These are phyloP conservation scores for Sakesphorus luctuosus DNA, from an alignment of 2,113 vertebrate species.

Conservation along the genomic window DNA sequence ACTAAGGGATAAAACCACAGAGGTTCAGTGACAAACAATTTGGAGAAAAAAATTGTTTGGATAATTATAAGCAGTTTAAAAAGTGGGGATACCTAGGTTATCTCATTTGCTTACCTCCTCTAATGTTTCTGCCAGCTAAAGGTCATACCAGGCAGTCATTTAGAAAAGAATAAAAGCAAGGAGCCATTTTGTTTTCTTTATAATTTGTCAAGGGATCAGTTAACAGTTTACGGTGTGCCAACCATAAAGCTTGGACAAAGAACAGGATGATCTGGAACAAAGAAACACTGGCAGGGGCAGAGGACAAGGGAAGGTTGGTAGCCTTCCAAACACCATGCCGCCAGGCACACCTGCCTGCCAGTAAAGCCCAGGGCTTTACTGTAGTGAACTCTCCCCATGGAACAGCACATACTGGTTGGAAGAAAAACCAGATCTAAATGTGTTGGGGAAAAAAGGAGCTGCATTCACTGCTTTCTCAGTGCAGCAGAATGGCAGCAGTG, in stretches of 20 bases:
- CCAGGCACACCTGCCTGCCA: background rate
- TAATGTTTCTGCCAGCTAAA: background rate
- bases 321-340: background rate
- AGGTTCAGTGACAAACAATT: background rate
- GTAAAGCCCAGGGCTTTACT: background rate
- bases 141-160: background rate
- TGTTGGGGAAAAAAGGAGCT: background rate
- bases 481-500: background rate
- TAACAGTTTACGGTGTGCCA: constrained; percentile 3
- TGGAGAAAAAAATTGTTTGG: background rate
- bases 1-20: background rate
- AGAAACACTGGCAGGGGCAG: background rate
- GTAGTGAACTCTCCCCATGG: background rate
- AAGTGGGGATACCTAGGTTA: background rate
- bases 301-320: background rate
- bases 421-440: background rate
- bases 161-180: constrained; percentile 1
- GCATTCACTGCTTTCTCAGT: background rate
- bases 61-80: background rate
- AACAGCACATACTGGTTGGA: background rate
- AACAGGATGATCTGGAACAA: background rate
- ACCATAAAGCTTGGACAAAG: constrained; percentile 1
- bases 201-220: background rate
- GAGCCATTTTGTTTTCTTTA: background rate
- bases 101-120: background rate